These are phyloP conservation scores for Tortrix viridana DNA, from an alignment of 2,888 invertebrate genomes.

Conservation along the genomic window DNA sequence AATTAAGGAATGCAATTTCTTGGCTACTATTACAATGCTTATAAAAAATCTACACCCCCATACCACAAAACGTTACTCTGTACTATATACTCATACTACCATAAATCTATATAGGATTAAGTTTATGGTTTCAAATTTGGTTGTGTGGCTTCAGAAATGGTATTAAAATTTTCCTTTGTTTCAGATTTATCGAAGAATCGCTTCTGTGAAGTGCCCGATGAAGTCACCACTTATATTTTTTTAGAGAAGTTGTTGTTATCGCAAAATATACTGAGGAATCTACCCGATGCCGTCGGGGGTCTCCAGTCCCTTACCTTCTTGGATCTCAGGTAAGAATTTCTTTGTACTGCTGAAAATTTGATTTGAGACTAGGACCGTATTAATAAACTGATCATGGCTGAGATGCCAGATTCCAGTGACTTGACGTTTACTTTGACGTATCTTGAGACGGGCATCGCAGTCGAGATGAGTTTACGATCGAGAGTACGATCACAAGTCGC, in stretches of 20 bases:
- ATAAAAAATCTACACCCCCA: conserved; percentile 24
- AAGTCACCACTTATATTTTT: conserved; percentile 93
- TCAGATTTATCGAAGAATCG: conserved; percentile 84
- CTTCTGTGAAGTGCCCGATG: conserved; percentile 95
- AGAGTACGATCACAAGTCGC: too few relatives aligned
- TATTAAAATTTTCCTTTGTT: conserved; percentile 56
- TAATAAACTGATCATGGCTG: too few relatives aligned
- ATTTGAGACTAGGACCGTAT: too few relatives aligned
- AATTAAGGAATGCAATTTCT: conserved; percentile 26
- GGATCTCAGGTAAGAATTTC: conserved; percentile 89
- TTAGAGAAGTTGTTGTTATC: conserved; percentile 95
- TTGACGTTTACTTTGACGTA: too few relatives aligned
- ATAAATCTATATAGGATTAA: conserved; percentile 28
- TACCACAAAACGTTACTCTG: conserved; percentile 23
- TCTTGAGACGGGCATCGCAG: too few relatives aligned
- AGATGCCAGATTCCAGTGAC: too few relatives aligned
- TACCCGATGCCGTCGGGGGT: conserved; percentile 92
- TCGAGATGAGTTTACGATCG: too few relatives aligned
- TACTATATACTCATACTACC: conserved; percentile 14
- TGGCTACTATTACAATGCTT: conserved; percentile 22
- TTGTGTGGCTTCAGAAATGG: conserved; percentile 1
- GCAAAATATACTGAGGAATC: conserved; percentile 94
- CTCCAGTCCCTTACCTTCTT: conserved; percentile 94
- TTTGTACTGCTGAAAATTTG: not conserved
- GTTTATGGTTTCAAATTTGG: conserved; percentile 17